phyloP scores from a whole-genome alignment of 2,888 invertebrate genomes.

The Oasisia sp. region DNA sequence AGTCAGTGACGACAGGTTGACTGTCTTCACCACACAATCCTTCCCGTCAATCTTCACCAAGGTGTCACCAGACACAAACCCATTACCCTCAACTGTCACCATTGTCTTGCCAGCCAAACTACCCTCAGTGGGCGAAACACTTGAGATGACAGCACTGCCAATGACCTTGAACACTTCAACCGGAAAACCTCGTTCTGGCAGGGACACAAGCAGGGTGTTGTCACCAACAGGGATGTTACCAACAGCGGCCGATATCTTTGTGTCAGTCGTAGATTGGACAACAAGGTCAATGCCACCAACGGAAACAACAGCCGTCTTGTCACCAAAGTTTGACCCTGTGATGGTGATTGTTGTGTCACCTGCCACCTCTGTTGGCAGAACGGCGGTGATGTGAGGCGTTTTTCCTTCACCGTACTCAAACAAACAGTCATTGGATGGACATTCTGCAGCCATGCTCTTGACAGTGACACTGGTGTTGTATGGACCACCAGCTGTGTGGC shows the following conservation, averaged over 20 bases:
- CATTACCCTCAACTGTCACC: conserved; percentile 28
- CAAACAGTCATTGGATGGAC: background rate
- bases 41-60: conserved; percentile 17
- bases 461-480: background rate
- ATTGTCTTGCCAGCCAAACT: conserved; percentile 26
- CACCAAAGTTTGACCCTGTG: conserved; percentile 23
- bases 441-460: background rate
- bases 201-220: conserved; percentile 10
- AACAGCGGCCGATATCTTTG: background rate
- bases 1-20: conserved; percentile 12
- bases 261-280: conserved; percentile 22
- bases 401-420: background rate
- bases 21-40: background rate
- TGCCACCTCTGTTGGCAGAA: background rate
- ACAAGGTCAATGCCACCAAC: conserved; percentile 23
- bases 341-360: conserved; percentile 17
- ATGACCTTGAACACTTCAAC: background rate
- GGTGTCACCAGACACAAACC: conserved; percentile 27
- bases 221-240: conserved; percentile 22
- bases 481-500: background rate
- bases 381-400: background rate
- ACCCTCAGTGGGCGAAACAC: conserved; percentile 26
- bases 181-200: background rate
- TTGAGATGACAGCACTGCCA: background rate
- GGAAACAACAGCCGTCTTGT: conserved; percentile 5